Evolutionary conservation across 2,797 vertebrate species (phyloP), one percentile per base, ranked within the genome.

Genomic region (Dryobates pubescens): DNA sequence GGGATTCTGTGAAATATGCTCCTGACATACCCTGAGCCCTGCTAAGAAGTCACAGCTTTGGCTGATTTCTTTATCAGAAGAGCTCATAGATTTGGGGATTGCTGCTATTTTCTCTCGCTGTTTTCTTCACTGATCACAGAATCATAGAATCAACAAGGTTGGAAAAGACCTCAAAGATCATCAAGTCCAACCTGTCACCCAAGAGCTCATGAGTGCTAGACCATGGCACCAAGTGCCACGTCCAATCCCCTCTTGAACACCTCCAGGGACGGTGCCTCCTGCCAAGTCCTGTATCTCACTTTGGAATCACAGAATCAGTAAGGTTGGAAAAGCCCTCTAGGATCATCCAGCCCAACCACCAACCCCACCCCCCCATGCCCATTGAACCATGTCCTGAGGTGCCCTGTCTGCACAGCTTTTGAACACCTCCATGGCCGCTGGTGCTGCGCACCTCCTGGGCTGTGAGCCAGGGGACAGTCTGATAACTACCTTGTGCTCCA

Each of bases 401-500:
- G 47, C 47, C 47, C 22, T 49, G 22, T 9, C 47, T 17, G 49
- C 47, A 23, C 22, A 22, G 11, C 13, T 49, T 51, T 24, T 13
- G 23, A 24, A 14, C 49, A 24, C 23, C 49, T 51, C 49, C 49
- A 51, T 13, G 36, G 53, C 62, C 3, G 0, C 49, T 67, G 34
- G n/a, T 56, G 32, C 20, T 80, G 20, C 67, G 43, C 49, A 81
- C 53, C 81, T 87, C 49, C 30, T 4, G 59, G 63, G 36, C 63
- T 34, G 17, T 49, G 34, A 92, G 43, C 47, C 62, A 85, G 67
- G 81, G 72, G 78, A 85, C 34, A 45, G 62, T 78, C 85, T 3
- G 10, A 47, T 75, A 90, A 75, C 69, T 70, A 57, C 73, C 67
- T 72, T 83, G 82, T 82, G 76, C 83, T 92, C 75, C 67, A 92